Conservation (phyloP, 2,888 invertebrate species). For the Diarsia brunnea region DNA sequence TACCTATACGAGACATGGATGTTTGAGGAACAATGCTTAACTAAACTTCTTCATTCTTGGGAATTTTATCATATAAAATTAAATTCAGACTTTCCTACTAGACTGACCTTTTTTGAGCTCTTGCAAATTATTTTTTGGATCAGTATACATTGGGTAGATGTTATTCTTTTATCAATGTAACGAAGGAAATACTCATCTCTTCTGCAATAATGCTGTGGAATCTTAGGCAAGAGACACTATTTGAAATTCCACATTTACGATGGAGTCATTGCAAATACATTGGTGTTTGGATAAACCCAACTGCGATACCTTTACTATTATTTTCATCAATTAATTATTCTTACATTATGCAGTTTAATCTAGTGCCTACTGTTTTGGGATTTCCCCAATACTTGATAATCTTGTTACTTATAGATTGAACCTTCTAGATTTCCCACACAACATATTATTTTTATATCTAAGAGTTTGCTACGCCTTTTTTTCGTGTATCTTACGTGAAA, state of each 20-base stretch:
- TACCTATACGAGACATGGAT: constrained; percentile 22
- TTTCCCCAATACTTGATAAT: background rate
- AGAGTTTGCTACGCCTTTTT: background rate
- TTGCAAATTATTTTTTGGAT: background rate
- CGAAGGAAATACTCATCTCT: background rate
- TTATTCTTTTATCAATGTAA: background rate
- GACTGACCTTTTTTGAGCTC: too few relatives aligned
- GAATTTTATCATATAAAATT: constrained; percentile 2
- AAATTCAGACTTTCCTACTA: background rate
- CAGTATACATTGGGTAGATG: background rate
- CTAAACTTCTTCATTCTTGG: constrained; percentile 16
- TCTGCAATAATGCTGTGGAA: background rate
- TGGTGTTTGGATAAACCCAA: constrained; percentile 15
- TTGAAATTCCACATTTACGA: constrained; percentile 1
- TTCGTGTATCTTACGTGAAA: background rate
- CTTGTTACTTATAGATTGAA: constrained; percentile 4
- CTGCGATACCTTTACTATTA: background rate
- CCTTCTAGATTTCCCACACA: constrained; percentile 1
- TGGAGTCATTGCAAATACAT: background rate
- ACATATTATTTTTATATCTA: background rate
- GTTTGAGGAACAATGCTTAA: background rate
- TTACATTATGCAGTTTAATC: background rate
- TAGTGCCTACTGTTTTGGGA: background rate
- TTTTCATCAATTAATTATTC: constrained; percentile 18
- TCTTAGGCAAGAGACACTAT: background rate